Evolutionary conservation across 2,797 vertebrate genomes (phyloP).

Genomic region (Hipposideros larvatus): DNA sequence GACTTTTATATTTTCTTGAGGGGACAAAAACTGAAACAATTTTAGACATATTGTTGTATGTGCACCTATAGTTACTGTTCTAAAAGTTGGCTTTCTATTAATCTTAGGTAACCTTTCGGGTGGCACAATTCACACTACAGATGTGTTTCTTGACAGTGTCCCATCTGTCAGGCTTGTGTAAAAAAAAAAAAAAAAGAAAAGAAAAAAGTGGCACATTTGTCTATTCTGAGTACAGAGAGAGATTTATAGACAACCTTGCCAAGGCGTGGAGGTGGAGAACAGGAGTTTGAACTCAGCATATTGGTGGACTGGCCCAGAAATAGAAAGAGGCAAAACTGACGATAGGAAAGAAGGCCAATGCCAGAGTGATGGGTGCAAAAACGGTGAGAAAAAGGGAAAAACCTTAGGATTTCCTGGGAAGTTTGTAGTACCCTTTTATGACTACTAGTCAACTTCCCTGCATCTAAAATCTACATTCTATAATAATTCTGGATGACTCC

Average conservation of each 20-base stretch:
- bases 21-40: background rate
- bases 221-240: background rate
- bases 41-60: background rate
- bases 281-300: fast-evolving
- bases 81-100: background rate
- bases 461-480: background rate
- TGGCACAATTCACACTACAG: background rate
- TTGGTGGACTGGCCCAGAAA: background rate
- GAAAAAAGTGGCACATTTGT: background rate
- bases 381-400: background rate
- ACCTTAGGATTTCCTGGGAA: background rate
- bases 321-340: background rate
- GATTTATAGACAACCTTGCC: background rate
- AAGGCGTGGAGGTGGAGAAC: background rate
- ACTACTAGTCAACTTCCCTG: background rate
- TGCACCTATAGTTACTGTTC: background rate
- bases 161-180: background rate
- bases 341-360: background rate
- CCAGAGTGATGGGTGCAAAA: background rate
- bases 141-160: background rate
- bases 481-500: background rate
- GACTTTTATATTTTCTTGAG: background rate
- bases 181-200: background rate
- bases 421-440: background rate
- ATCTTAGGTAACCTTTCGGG: background rate